Base-by-base conservation (phyloP, 2,888 invertebrate species). In the Stramonita haemastoma region DNA sequence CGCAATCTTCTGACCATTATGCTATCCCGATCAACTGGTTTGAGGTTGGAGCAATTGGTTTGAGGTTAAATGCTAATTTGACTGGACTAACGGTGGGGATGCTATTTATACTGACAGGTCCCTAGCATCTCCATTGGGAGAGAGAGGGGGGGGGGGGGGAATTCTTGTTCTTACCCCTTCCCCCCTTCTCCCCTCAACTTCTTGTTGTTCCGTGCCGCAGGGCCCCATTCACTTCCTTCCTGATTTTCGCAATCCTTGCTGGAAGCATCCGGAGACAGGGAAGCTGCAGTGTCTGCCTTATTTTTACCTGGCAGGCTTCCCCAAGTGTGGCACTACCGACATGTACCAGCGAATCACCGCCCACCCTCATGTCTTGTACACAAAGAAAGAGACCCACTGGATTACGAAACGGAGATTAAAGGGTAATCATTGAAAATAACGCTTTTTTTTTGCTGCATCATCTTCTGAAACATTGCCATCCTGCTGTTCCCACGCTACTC, bases 301-400 rank as follows among this genome's bases (percentile, higher is more conserved):
- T 70, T 89, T 89, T 32, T 89, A n/a, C n/a, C 70, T 89, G 83
- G 87, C 87, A 17, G 89, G 89, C 34, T 83, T 83, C 32, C 89
- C 89, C 13, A 89, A 89, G 70, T 83, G 89, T 26, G 89, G 83
- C 17, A 89, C 89, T 1, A 87, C 89, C 32, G 81, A 89, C 87
- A 60, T 89, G 36, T 89, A 79, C 32, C 0, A 15, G 8, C 79
- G 87, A 11, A 60, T 89, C 26, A 32, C 22, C 13, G 17, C n/a
- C 1, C 88, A 88, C 34, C 57, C 79, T 13, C 29, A 34, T 15
- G 88, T 88, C 32, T 4, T 56, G 77, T 29, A 46, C 5, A 4
- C 87, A 15, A 0, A 17, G 0, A 87, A 87, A 77, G 87, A 87
- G 46, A 17, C 46, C 8, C 87, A 87, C 87, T 87, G 87, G 87